Evolutionary conservation across 2,113 vertebrate species (phyloP), one percentile per base, ranked within the genome.

Genomic region (Labrus mixtus): DNA sequence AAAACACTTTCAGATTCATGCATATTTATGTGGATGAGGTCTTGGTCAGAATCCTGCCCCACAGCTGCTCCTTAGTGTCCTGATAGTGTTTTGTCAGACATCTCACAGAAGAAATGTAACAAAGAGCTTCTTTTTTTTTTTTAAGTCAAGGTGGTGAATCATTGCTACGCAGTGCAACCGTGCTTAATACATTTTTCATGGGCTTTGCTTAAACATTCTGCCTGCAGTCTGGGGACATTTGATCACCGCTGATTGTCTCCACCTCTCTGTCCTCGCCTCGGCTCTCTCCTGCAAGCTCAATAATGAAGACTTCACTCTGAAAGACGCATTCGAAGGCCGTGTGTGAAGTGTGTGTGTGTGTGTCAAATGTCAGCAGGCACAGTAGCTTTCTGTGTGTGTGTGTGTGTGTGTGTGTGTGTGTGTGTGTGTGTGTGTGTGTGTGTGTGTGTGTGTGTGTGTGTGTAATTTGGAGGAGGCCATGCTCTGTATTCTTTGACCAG

Each of bases 401-500:
- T 68, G 48, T 53, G 45, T 46, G 29, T 62, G 4, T 43, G 75
- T 39, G 63, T 68, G 50, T 36, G 22, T 69, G 15, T 53, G 69
- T 63, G 63, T 67, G 53, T 48, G 48, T 54, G 50, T 54, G 61
- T 62, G 59, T 56, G 67, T 65, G 25, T 82, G 54, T 56, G 54
- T 29, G 54, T 58, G 63, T 53, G 58, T 60, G 57, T 58, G 33
- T 54, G 73, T 62, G 50, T 67, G 46, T 54, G 63, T 58, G 51
- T 85, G 77, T 72, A 68, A 63, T 56, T 76, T 63, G 72, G 70
- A 74, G 66, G 57, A 67, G 75, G 66, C 59, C 39, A 60, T 37
- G 15, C 43, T 79, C 45, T 87, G 56, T 83, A 78, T 78, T 82
- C 86, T 89, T 89, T 87, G 79, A 86, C 75, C 88, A 86, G 88